Evolutionary conservation across 2,113 vertebrate genomes (phyloP).

Genomic region (Rattus rattus): DNA sequence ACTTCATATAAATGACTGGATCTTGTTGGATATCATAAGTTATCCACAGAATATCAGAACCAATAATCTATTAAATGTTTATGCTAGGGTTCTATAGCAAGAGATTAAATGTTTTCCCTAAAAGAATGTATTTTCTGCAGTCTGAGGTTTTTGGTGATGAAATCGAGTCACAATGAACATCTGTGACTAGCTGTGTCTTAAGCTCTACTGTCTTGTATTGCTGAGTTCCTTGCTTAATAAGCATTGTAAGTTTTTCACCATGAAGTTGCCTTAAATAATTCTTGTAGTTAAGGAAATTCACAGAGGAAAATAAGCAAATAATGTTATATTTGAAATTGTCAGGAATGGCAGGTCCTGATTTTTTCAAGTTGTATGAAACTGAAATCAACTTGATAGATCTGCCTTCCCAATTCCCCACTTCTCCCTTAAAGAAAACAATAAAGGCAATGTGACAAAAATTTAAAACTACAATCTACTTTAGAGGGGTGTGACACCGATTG

Average conservation of each 20-base stretch:
- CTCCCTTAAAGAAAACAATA: conserved; percentile 7
- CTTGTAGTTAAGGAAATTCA: conserved; percentile 47
- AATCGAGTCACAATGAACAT: conserved; percentile 38
- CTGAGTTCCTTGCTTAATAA: conserved; percentile 53
- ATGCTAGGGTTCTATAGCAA: neutral
- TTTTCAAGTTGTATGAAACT: neutral
- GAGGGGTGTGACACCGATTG: neutral
- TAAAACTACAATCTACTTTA: neutral
- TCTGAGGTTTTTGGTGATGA: conserved; percentile 51
- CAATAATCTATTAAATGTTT: conserved; percentile 44
- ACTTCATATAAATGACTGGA: neutral
- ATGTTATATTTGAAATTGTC: conserved; percentile 19
- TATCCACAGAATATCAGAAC: neutral
- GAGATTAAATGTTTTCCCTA: conserved; percentile 13
- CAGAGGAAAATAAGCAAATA: conserved; percentile 13
- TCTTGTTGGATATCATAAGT: neutral
- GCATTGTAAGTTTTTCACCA: conserved; percentile 10
- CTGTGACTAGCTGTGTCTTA: neutral
- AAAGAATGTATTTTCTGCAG: conserved; percentile 48
- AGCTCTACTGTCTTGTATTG: conserved; percentile 48
- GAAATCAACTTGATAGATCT: conserved; percentile 43
- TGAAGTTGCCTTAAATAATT: conserved; percentile 65
- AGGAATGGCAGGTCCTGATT: conserved; percentile 18
- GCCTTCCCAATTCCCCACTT: neutral
- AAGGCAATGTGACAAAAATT: conserved; percentile 25